These are phyloP conservation scores for Protaetia brevitarsis DNA, from an alignment of 1,140 invertebrate genomes.

Conservation along the genomic window DNA sequence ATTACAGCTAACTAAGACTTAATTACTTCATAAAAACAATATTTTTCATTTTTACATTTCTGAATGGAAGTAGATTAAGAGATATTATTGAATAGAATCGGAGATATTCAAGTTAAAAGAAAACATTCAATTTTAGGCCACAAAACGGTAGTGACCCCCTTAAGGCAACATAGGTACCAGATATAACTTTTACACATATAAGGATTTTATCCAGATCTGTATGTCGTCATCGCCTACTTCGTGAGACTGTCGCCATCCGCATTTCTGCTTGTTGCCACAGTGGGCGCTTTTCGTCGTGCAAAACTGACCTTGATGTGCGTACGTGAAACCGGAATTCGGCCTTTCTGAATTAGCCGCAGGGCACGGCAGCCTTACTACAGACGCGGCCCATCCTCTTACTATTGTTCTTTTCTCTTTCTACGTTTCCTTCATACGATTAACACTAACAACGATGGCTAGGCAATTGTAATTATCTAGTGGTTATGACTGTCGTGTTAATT, in stretches of 20 bases:
- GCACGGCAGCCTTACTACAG: not conserved
- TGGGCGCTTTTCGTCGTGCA: not conserved
- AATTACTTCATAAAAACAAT: too few relatives aligned
- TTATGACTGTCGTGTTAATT: too few relatives aligned
- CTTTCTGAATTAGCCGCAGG: slow-evolving; percentile 5
- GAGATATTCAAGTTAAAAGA: too few relatives aligned
- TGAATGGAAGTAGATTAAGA: too few relatives aligned
- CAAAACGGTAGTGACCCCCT: too few relatives aligned
- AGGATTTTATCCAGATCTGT: too few relatives aligned
- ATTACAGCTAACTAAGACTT: too few relatives aligned
- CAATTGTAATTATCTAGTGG: not conserved
- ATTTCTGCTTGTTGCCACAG: not conserved
- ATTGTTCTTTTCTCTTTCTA: not conserved
- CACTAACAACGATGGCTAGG: not conserved
- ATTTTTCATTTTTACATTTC: too few relatives aligned
- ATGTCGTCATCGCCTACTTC: not conserved
- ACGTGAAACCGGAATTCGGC: slow-evolving; percentile 1
- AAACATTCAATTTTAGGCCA: too few relatives aligned
- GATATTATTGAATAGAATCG: too few relatives aligned
- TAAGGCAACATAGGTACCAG: too few relatives aligned
- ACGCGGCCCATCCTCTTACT: not conserved
- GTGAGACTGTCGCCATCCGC: not conserved
- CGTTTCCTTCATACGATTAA: not conserved
- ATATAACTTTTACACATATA: too few relatives aligned
- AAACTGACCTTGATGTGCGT: not conserved